Evolutionary conservation across 2,113 vertebrate species (phyloP).

Genomic region (Mesoclemmys tuberculata): DNA sequence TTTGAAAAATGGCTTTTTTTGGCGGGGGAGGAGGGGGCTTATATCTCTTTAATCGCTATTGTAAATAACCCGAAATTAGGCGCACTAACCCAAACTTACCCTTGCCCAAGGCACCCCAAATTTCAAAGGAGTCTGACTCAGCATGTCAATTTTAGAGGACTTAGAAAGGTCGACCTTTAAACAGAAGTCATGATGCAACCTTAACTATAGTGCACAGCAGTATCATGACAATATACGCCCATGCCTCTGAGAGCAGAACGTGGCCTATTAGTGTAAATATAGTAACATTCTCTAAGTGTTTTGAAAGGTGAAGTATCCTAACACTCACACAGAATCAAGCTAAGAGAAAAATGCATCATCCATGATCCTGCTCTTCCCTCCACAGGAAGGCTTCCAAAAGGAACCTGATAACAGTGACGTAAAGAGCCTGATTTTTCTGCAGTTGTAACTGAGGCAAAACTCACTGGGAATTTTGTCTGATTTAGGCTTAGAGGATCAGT

Average conservation of each 20-base stretch:
- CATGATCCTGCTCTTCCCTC: background rate
- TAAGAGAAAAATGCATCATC: background rate
- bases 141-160: background rate
- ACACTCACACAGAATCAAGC: background rate
- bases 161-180: background rate
- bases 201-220: background rate
- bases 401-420: background rate
- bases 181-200: background rate
- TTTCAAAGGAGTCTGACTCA: background rate
- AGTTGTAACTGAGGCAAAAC: background rate
- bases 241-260: background rate
- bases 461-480: background rate
- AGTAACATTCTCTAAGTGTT: background rate
- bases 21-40: background rate
- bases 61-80: background rate
- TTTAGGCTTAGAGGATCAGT: background rate
- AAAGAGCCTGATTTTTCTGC: background rate
- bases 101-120: background rate
- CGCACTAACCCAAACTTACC: background rate
- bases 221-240: background rate
- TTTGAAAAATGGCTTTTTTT: background rate
- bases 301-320: background rate
- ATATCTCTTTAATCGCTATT: background rate
- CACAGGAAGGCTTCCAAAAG: background rate
- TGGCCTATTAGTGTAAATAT: background rate